Percentiles rank a stretch among this genome's conserved stretches.
These are phyloP conservation scores for Dasyornis broadbenti DNA, from an alignment of 2,113 vertebrate species.

Conservation along the genomic window DNA sequence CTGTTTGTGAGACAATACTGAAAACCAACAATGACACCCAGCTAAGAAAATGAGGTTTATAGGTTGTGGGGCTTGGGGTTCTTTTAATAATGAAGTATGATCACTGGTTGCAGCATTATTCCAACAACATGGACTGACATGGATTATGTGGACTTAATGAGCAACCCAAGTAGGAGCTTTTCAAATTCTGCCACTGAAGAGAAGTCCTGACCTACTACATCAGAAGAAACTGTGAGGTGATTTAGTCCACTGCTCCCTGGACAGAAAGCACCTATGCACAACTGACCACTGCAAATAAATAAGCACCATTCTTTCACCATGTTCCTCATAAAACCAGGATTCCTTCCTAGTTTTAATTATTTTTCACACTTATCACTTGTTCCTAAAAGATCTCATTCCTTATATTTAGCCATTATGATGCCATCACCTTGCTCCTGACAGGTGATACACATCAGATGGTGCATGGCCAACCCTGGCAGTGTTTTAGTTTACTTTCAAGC, in stretches of 20 bases:
- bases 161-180: neutral
- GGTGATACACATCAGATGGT: neutral
- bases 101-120: neutral
- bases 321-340: neutral
- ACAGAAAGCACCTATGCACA: neutral
- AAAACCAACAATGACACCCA: neutral
- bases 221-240: neutral
- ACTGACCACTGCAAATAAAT: neutral
- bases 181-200: neutral
- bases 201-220: neutral
- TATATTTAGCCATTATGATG: neutral
- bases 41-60: neutral
- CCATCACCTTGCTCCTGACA: neutral
- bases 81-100: neutral
- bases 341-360: neutral
- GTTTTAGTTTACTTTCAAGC: neutral
- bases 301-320: neutral
- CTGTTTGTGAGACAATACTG: neutral
- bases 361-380: neutral
- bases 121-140: neutral
- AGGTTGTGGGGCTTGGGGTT: neutral
- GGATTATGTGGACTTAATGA: neutral
- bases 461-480: accelerated
- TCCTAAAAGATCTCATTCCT: neutral
- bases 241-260: neutral